Conservation (phyloP, 1,140 invertebrate species). For the Listronotus bonariensis region DNA sequence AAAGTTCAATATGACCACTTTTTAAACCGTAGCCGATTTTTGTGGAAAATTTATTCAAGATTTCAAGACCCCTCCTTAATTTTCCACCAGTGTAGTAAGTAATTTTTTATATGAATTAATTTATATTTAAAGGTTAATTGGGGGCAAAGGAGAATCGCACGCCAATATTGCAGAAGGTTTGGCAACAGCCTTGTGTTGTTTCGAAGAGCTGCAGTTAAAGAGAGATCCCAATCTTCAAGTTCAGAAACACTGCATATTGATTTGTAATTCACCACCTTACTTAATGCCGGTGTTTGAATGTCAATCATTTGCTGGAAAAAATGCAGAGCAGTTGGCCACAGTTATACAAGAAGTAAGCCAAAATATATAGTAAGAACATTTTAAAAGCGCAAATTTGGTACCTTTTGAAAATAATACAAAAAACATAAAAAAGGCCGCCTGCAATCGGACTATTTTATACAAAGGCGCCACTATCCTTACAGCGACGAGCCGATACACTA, state of each 20-base stretch:
- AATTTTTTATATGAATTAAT: background rate
- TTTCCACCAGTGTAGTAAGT: conserved; percentile 1
- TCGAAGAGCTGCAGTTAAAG: conserved; percentile 81
- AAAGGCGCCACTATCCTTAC: no score
- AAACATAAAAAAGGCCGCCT: no score
- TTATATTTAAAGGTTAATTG: conserved; percentile 73
- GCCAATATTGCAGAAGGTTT: conserved; percentile 91
- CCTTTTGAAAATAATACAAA: no score
- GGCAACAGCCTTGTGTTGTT: conserved; percentile 81
- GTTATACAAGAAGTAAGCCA: conserved; percentile 70
- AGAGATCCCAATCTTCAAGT: conserved; percentile 62
- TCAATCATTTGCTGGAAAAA: conserved; percentile 71
- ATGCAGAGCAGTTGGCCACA: conserved; percentile 74
- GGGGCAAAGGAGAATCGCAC: conserved; percentile 85
- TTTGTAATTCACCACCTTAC: conserved; percentile 94
- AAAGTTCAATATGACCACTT: no score
- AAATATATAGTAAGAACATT: no score
- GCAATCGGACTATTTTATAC: no score
- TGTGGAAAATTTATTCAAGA: no score
- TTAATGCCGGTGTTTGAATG: conserved; percentile 81
- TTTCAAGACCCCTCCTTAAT: background rate
- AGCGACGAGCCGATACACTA: no score
- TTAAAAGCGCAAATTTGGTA: no score
- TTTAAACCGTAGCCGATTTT: no score
- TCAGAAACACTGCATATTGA: conserved; percentile 82